These are phyloP conservation scores for Cantharis lateralis DNA, from an alignment of 2,888 invertebrate genomes.

Conservation along the genomic window DNA sequence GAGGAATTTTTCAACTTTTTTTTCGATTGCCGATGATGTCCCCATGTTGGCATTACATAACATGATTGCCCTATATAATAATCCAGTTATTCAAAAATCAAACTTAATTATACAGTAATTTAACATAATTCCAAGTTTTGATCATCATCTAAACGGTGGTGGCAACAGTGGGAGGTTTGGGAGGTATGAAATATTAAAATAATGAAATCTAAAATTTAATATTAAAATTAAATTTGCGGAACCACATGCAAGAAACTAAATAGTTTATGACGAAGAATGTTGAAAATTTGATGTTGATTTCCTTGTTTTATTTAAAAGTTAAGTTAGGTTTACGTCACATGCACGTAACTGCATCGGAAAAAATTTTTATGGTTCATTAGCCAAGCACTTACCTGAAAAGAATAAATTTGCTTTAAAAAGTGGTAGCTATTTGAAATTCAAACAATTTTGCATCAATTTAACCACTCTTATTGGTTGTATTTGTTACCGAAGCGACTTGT, in stretches of 20 bases:
- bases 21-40: too few species aligned
- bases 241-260: background rate
- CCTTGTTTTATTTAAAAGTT: background rate
- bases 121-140: too few species aligned
- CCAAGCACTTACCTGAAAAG: background rate
- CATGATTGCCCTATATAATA: too few species aligned
- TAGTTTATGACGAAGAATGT: background rate
- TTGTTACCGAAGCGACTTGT: background rate
- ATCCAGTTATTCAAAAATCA: too few species aligned
- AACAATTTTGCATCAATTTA: background rate
- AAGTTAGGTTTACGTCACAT: background rate
- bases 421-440: background rate
- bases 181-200: too few species aligned
- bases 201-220: too few species aligned
- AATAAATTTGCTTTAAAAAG: background rate
- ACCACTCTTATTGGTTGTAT: background rate
- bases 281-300: background rate
- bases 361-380: background rate
- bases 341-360: background rate
- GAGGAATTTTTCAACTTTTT: too few species aligned
- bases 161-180: too few species aligned
- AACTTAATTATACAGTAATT: too few species aligned
- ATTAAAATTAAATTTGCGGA: too few species aligned
- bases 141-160: too few species aligned
- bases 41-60: too few species aligned